A percentile compares a stretch with the other conserved stretches of the same genome.
These are phyloP conservation scores for Equus przewalskii DNA, from an alignment of 2,113 vertebrate genomes.

Conservation along the genomic window DNA sequence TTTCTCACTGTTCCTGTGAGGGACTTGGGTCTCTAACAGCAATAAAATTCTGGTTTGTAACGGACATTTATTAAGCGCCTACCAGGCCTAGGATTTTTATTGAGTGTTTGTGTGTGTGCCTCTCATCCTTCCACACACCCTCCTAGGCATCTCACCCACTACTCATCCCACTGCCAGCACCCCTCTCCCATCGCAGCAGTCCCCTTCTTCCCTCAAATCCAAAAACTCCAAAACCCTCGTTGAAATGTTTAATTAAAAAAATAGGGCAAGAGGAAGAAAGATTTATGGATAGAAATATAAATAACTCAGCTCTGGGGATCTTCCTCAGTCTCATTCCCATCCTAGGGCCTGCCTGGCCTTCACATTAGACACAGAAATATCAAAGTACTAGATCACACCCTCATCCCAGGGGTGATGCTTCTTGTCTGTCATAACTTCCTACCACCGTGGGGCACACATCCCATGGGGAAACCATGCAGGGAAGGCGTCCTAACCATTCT, in stretches of 20 bases:
- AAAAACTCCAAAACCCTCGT: not conserved
- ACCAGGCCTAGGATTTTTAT: conserved; percentile 72
- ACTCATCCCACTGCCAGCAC: not conserved
- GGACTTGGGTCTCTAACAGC: conserved; percentile 69
- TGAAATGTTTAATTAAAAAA: conserved; percentile 67
- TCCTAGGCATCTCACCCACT: not conserved
- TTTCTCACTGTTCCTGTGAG: conserved; percentile 74
- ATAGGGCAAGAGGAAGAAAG: conserved; percentile 63
- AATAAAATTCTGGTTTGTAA: conserved; percentile 82
- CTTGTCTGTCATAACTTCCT: conserved; percentile 39
- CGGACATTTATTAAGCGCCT: conserved; percentile 77
- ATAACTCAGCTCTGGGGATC: conserved; percentile 52
- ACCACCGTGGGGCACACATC: not conserved
- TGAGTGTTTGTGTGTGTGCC: conserved; percentile 67
- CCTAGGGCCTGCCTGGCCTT: conserved; percentile 55
- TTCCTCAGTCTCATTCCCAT: not conserved
- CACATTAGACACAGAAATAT: conserved; percentile 67
- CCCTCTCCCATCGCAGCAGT: not conserved
- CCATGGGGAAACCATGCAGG: conserved; percentile 43
- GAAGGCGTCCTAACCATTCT: conserved; percentile 49
- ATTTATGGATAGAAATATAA: conserved; percentile 76
- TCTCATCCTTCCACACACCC: conserved; percentile 45
- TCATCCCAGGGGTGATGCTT: not conserved
- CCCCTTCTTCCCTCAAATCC: not conserved
- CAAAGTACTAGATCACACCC: conserved; percentile 8